Base-by-base conservation (phyloP, 1,140 invertebrate genomes). In the Physella acuta region DNA sequence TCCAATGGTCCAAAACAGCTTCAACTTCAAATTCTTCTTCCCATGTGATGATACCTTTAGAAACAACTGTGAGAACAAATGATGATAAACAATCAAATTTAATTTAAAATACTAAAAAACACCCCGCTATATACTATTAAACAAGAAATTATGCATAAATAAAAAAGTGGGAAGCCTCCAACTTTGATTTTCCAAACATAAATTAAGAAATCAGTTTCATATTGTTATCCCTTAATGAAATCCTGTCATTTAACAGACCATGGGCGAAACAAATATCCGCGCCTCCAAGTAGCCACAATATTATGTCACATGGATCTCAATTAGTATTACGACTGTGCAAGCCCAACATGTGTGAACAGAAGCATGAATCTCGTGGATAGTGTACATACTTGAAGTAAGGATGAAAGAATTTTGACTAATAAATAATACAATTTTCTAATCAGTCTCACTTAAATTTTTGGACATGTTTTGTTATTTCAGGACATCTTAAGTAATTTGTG, bases 11-110 rank as follows among this genome's bases (percentile, higher is more conserved):
- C 20, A 80, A 11, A n/a, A 84, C 78, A n/a, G 71, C 52, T 65
- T 84, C 82, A 26, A 84, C 82, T 76, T 83, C 82, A 79, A 74
- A 83, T 55, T 79, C 77, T 63, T 79, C 75, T 11, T 81, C 74
- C 78, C 79, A 84, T 39, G 73, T 73, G 28, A 82, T 75, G n/a
- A 80, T 72, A 28, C 80, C 82, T 31, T 74, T 70, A 24, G 78
- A 76, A 16, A 82, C 78, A 73, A 82, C 82, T 84, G 68, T 67
- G 79, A 76, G 14, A 62, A 59, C 36, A 33, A 70, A 37, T 26
- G 17, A 36, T 30, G 24, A 36, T 11, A 30, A 37, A 55, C 14
- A 20, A 31, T 60, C 3, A 44, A 51, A 4, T n/a, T 0, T 24
- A n/a, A 5, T 26, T 51, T 51, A 3, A 28, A 34, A 53, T 17